Conservation (phyloP, 2,888 invertebrate species). For the Dendrolimus houi region DNA sequence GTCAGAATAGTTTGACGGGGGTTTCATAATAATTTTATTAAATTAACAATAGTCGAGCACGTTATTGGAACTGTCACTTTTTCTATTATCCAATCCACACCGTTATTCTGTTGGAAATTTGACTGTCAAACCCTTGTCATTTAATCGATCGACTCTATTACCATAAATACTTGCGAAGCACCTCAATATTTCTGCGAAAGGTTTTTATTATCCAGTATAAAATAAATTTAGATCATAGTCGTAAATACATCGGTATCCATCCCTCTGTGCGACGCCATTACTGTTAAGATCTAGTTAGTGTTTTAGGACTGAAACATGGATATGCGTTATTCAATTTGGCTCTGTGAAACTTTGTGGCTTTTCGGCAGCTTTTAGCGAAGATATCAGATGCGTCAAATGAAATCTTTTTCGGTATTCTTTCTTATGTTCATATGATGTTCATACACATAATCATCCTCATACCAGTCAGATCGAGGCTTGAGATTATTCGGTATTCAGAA, state of each 20-base stretch:
- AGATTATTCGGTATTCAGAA: too few relatives aligned
- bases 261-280: background rate
- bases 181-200: background rate
- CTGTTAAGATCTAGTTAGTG: background rate
- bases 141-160: constrained; percentile 25
- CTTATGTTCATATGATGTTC: too few relatives aligned
- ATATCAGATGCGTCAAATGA: too few relatives aligned
- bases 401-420: too few relatives aligned
- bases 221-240: background rate
- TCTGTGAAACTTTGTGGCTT: background rate
- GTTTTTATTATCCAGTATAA: background rate
- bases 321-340: background rate
- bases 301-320: background rate
- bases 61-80: constrained; percentile 26
- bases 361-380: too few relatives aligned
- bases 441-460: too few relatives aligned
- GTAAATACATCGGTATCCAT: background rate
- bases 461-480: too few relatives aligned
- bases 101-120: constrained; percentile 27
- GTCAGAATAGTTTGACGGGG: background rate
- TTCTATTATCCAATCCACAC: constrained; percentile 13
- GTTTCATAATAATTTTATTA: background rate
- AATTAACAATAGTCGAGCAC: constrained; percentile 14
- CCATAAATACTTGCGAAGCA: constrained; percentile 16
- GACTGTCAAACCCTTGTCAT: constrained; percentile 48